phyloP scores from a whole-genome alignment of 2,888 invertebrate genomes.

The Torymus texanus region DNA sequence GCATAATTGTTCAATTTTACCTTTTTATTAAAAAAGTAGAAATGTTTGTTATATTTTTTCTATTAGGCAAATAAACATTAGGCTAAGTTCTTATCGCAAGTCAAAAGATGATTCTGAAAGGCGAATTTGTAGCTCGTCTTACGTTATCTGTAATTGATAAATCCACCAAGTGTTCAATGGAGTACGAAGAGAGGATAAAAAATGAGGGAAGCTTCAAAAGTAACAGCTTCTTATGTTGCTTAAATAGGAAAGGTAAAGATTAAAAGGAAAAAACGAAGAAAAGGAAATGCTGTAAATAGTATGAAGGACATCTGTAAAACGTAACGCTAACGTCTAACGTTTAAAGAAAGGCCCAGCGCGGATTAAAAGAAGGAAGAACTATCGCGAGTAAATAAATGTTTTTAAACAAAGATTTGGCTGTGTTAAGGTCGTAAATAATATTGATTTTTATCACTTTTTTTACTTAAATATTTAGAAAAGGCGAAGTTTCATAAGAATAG shows the following conservation, averaged over 20 bases:
- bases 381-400: constrained; percentile 62
- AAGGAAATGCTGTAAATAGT: constrained; percentile 37
- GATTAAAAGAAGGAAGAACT: constrained; percentile 40
- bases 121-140: constrained; percentile 41
- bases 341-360: constrained; percentile 34
- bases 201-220: constrained; percentile 2
- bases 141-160: constrained; percentile 56
- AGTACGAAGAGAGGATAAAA: constrained; percentile 46
- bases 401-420: constrained; percentile 70
- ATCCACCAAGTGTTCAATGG: constrained; percentile 73
- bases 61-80: neutral
- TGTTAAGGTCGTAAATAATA: constrained; percentile 68
- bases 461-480: constrained; percentile 60
- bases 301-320: constrained; percentile 38
- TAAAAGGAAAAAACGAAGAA: constrained; percentile 9
- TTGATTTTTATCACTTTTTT: constrained; percentile 65
- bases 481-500: constrained; percentile 44
- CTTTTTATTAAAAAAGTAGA: constrained; percentile 13
- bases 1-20: constrained; percentile 11
- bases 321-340: constrained; percentile 49
- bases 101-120: constrained; percentile 24
- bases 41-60: constrained; percentile 21
- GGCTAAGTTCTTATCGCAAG: constrained; percentile 13
- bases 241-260: constrained; percentile 17
- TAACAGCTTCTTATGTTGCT: constrained; percentile 16